These are phyloP conservation scores for Alligator mississippiensis DNA, from an alignment of 2,113 vertebrate genomes.

Conservation along the genomic window DNA sequence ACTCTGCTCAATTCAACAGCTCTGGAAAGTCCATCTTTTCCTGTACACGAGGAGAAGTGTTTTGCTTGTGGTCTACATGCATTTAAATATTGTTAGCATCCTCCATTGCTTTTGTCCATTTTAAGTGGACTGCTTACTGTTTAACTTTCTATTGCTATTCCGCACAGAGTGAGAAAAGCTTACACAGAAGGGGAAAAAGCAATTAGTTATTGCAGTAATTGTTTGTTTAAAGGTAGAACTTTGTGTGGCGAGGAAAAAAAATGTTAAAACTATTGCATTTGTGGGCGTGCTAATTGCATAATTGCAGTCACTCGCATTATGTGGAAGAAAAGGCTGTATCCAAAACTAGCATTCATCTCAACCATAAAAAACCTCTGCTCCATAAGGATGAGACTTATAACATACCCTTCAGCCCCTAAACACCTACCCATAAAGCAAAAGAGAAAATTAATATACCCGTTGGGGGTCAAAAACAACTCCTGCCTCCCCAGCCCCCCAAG, in stretches of 20 bases:
- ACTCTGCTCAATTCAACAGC: background rate
- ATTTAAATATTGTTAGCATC: background rate
- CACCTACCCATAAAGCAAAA: background rate
- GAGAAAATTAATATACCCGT: background rate
- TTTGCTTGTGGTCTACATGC: background rate
- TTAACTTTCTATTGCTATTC: conserved; percentile 1
- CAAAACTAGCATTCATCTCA: background rate
- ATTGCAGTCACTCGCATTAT: background rate
- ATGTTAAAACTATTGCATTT: background rate
- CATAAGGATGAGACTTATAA: background rate
- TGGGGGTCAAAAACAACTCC: background rate
- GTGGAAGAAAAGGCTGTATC: background rate
- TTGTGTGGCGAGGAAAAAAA: background rate
- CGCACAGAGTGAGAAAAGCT: background rate
- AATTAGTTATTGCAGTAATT: background rate
- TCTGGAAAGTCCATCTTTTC: background rate
- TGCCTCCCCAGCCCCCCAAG: background rate
- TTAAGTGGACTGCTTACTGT: background rate
- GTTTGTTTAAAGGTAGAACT: background rate
- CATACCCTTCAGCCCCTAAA: background rate
- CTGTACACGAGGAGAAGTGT: accelerated
- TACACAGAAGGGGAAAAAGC: background rate
- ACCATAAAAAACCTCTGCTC: background rate
- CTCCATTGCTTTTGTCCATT: too few species aligned
- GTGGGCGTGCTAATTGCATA: too few species aligned